These are phyloP conservation scores for Gobio gobio DNA, from an alignment of 2,113 vertebrate genomes.

Conservation along the genomic window DNA sequence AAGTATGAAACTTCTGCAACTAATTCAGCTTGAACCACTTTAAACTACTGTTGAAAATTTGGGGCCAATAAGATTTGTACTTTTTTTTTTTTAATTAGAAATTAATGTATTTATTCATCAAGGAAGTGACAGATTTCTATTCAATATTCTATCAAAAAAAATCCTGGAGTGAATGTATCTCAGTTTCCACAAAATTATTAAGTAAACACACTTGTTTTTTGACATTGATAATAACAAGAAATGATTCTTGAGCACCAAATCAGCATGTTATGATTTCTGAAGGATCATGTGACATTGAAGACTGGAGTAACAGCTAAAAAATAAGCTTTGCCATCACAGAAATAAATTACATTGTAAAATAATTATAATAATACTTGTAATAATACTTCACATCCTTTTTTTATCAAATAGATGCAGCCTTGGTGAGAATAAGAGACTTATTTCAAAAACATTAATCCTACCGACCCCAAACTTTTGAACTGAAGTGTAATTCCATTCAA, in stretches of 20 bases:
- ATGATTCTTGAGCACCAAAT: not conserved
- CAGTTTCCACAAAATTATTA: not conserved
- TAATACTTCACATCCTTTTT: too few relatives aligned
- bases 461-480: not conserved
- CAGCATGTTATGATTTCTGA: not conserved
- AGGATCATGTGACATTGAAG: not conserved
- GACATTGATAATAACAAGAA: not conserved
- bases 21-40: slow-evolving; percentile 1
- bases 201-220: not conserved
- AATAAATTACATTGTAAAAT: too few relatives aligned
- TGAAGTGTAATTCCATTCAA: not conserved
- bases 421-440: too few relatives aligned
- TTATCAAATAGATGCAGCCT: too few relatives aligned
- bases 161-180: not conserved
- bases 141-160: not conserved
- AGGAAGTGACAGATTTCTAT: not conserved
- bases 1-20: not conserved
- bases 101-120: not conserved
- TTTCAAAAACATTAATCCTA: not conserved
- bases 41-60: not conserved
- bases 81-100: too few relatives aligned
- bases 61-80: not conserved
- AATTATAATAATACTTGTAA: too few relatives aligned
- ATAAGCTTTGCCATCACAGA: not conserved
- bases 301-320: not conserved